These are phyloP conservation scores for Drosophila histrio DNA, from an alignment of 2,888 invertebrate genomes.

Conservation along the genomic window DNA sequence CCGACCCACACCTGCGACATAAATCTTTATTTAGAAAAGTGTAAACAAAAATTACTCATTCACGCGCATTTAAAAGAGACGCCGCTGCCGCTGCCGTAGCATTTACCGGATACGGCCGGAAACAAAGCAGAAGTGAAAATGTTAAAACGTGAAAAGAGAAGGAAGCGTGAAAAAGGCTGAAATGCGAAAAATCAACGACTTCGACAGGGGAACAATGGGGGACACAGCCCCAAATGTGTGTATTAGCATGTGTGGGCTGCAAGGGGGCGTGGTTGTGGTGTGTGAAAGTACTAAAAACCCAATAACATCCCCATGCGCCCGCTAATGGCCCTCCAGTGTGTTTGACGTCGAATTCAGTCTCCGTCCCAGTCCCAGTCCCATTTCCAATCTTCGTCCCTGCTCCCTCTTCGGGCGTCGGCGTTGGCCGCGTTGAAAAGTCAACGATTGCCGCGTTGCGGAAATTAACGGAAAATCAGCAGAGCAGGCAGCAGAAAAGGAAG, in stretches of 20 bases:
- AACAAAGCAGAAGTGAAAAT: conserved; percentile 40
- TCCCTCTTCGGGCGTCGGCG: conserved; percentile 24
- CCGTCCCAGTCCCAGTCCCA: not conserved
- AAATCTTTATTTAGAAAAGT: conserved; percentile 78
- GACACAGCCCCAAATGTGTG: conserved; percentile 33
- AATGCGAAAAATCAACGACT: conserved; percentile 77
- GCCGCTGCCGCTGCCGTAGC: not conserved
- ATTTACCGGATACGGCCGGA: conserved; percentile 17
- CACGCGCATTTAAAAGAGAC: conserved; percentile 59
- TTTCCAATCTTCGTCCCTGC: not conserved
- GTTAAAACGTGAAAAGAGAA: conserved; percentile 4
- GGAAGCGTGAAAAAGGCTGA: conserved; percentile 67
- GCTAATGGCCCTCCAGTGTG: conserved; percentile 76
- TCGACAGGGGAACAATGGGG: conserved; percentile 50
- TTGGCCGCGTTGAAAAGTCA: conserved; percentile 71
- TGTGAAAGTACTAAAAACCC: conserved; percentile 41
- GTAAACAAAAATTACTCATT: conserved; percentile 79
- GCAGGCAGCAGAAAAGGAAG: conserved; percentile 20
- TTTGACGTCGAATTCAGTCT: conserved; percentile 35
- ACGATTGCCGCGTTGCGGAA: conserved; percentile 79
- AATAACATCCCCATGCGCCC: conserved; percentile 46
- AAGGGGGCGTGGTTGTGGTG: not conserved
- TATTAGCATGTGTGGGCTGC: conserved; percentile 53
- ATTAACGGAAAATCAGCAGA: conserved; percentile 77
- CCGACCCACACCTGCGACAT: conserved; percentile 54